A percentile compares a stretch with the other conserved stretches of the same genome.
Conservation (phyloP, 2,888 invertebrate species). For the Rotaria magnacalcarata region DNA sequence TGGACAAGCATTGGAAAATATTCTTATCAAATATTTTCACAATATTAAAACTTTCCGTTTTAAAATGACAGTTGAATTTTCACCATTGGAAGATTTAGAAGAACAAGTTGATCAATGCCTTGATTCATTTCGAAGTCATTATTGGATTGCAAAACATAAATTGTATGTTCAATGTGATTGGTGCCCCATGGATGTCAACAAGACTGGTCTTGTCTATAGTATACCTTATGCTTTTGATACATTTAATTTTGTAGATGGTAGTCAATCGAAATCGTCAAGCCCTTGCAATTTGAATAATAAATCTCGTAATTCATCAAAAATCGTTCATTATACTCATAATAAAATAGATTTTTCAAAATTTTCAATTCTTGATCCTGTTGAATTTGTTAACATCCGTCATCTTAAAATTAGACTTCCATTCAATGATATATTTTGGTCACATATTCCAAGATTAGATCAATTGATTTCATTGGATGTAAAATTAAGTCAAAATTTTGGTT, state of each 20-base stretch:
- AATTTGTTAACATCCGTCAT: too few relatives aligned
- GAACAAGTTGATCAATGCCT: not conserved
- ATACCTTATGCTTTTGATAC: not conserved
- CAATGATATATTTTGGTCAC: too few relatives aligned
- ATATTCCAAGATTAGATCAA: too few relatives aligned
- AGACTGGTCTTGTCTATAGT: not conserved
- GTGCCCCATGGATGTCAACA: not conserved
- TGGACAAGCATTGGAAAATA: not conserved
- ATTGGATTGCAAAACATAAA: not conserved
- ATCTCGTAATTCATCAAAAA: not conserved
- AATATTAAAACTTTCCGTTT: not conserved
- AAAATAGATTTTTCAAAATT: not conserved
- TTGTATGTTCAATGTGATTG: not conserved
- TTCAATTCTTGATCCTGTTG: too few relatives aligned
- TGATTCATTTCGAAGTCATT: not conserved
- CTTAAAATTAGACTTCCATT: too few relatives aligned
- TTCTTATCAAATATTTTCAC: not conserved
- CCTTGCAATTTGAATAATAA: not conserved
- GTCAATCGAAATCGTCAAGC: not conserved
- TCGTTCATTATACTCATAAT: not conserved
- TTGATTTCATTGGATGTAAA: too few relatives aligned
- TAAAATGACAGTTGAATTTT: not conserved
- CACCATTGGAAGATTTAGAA: not conserved
- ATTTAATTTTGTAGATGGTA: not conserved
- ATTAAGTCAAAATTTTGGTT: too few relatives aligned